phyloP scores from a whole-genome alignment of 2,888 invertebrate genomes.

The Plutella xylostella region DNA sequence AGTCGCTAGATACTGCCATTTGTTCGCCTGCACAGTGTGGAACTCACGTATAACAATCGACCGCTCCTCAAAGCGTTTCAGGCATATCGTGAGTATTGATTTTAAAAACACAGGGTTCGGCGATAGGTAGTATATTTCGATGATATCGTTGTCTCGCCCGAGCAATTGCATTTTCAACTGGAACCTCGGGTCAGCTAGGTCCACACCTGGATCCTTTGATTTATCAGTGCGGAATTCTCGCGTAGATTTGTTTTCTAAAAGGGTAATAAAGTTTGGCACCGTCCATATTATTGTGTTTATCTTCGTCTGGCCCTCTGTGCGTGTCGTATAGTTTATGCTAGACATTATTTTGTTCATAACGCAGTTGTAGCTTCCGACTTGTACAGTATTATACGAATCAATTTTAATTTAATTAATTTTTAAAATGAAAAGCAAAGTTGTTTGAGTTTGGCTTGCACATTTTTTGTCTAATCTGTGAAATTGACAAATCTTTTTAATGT shows the following conservation, averaged over 20 bases:
- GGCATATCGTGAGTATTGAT: slow-evolving; percentile 45
- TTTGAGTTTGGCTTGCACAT: too few relatives aligned
- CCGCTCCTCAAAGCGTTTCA: slow-evolving; percentile 53
- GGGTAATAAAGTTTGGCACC: slow-evolving; percentile 41
- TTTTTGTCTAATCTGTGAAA: too few relatives aligned
- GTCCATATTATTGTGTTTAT: slow-evolving; percentile 56
- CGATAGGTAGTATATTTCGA: slow-evolving; percentile 53
- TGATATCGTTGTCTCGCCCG: slow-evolving; percentile 50
- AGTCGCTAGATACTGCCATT: slow-evolving; percentile 57
- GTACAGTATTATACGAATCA: background rate
- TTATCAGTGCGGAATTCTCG: slow-evolving; percentile 49
- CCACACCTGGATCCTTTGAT: slow-evolving; percentile 28
- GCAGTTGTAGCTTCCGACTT: too few relatives aligned
- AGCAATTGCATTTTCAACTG: slow-evolving; percentile 56
- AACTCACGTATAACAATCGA: slow-evolving; percentile 54
- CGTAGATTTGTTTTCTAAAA: slow-evolving; percentile 42
- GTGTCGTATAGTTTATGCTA: slow-evolving; percentile 41
- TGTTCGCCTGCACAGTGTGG: slow-evolving; percentile 51
- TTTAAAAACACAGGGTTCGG: slow-evolving; percentile 50
- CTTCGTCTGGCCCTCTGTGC: slow-evolving; percentile 52
- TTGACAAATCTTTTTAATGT: background rate
- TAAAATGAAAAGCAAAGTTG: background rate
- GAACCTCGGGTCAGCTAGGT: slow-evolving; percentile 33
- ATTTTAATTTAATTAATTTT: background rate
- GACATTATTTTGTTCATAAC: slow-evolving; percentile 29